Conservation (phyloP, 2,113 vertebrate species). For the Entomyzon cyanotis region DNA sequence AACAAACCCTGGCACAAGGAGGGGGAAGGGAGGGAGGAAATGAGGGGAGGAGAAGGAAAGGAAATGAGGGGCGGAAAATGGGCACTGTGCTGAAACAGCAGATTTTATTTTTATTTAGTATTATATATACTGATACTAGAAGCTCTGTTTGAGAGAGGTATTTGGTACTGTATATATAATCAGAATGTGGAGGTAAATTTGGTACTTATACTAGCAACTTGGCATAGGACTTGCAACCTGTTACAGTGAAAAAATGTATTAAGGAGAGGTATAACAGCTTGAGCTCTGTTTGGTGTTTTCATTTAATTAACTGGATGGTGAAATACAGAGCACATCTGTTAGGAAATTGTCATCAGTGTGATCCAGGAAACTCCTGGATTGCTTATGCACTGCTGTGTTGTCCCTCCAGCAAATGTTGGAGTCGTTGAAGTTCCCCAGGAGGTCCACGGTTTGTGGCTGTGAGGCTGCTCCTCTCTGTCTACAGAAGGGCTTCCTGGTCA, state of each 20-base stretch:
- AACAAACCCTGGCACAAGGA: background rate
- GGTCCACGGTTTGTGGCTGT: background rate
- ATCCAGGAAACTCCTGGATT: background rate
- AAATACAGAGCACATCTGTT: background rate
- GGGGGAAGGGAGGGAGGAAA: background rate
- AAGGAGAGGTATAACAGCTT: background rate
- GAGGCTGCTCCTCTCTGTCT: background rate
- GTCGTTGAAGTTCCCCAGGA: background rate
- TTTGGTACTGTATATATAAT: background rate
- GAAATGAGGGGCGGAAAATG: background rate
- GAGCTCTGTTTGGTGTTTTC: background rate
- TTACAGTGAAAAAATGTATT: background rate
- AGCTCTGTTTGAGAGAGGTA: background rate
- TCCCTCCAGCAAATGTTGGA: background rate
- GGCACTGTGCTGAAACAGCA: conserved; percentile 21
- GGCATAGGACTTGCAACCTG: background rate
- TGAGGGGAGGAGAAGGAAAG: background rate
- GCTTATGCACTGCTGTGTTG: background rate
- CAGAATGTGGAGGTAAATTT: background rate
- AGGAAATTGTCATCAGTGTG: background rate
- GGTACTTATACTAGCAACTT: background rate
- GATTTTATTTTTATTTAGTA: conserved; percentile 14
- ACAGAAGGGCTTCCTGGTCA: background rate
- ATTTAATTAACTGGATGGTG: background rate
- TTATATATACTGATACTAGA: background rate